Evolutionary conservation across 2,113 vertebrate genomes (phyloP), one percentile per base, ranked within the genome.

Genomic region (Gadus macrocephalus): DNA sequence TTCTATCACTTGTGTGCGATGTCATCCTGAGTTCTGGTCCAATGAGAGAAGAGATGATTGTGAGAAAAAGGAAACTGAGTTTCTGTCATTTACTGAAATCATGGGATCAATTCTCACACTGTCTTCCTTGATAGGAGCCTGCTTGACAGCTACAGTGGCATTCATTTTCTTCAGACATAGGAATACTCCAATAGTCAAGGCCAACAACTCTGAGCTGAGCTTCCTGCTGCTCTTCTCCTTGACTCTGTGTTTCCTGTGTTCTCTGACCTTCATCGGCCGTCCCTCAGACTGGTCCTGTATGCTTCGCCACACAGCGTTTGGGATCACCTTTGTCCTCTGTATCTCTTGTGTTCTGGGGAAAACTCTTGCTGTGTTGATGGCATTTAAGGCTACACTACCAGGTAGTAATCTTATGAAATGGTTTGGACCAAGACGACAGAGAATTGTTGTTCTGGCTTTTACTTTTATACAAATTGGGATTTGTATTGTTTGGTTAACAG

Each of bases 311-410:
- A 92, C 90, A 14, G 87, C 83, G 0, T 93, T 92, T 22, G 88
- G 89, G 12, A 87, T 91, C 77, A 90, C 89, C n/a, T 92, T 92
- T 66, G 90, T 90, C 53, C 88, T 92, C 66, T 91, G 88, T 20
- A 89, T 91, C 68, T 91, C 91, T 11, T 92, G 90, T 75, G 83
- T 93, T 72, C 76, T 93, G n/a, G 91, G 91, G n/a, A 93, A 92
- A 88, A 92, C 92, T 0, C 72, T 92, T 31, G 89, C 91, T 55
- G 92, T 93, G 20, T 81, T 92, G 65, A 86, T 92, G 75, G 91
- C 92, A 38, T 93, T 93, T 61, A 91, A 80, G 17, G 91, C 91
- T 4, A 90, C 90, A 66, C 87, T 83, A 72, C 91, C 89, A 75
- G 87, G 88, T 6, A 91, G 80, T 63, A 87, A 89, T 74, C 19